Evolutionary conservation across 2,113 vertebrate species (phyloP).

Genomic region (Apaloderma vittatum): DNA sequence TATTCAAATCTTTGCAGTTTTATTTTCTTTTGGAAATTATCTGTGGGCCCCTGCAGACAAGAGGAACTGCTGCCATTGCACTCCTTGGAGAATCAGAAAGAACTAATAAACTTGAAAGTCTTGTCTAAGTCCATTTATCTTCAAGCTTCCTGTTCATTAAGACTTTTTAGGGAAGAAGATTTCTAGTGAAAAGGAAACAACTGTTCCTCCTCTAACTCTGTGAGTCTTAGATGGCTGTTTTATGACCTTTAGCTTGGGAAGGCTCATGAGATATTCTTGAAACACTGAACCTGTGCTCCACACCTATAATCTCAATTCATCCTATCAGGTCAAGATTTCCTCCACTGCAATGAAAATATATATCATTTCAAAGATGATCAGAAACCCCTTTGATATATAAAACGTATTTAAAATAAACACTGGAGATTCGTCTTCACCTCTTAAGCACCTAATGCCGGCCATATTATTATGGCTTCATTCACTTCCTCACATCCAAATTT

Average conservation of each 20-base stretch:
- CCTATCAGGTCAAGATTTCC: neutral
- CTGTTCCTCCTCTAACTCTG: neutral
- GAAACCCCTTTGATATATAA: neutral
- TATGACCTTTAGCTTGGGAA: neutral
- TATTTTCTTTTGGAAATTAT: constrained; percentile 2
- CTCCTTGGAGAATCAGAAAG: constrained; percentile 5
- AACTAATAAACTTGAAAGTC: neutral
- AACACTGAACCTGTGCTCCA: neutral
- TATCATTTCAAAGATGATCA: constrained; percentile 15
- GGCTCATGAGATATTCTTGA: neutral
- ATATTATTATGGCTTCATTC: constrained; percentile 2
- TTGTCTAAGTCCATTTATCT: neutral
- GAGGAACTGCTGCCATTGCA: neutral
- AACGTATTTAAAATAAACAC: constrained; percentile 6
- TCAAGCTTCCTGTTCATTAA: neutral
- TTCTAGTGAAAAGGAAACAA: neutral
- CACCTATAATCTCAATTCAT: neutral
- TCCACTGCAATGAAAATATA: neutral
- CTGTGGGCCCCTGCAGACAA: neutral
- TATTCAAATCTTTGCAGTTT: neutral
- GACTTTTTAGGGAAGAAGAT: neutral
- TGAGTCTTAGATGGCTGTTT: neutral
- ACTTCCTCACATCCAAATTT: neutral
- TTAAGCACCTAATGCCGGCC: neutral
- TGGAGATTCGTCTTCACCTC: constrained; percentile 17